Conservation (phyloP, 2,797 vertebrate species). For the Galaxias olidus region DNA sequence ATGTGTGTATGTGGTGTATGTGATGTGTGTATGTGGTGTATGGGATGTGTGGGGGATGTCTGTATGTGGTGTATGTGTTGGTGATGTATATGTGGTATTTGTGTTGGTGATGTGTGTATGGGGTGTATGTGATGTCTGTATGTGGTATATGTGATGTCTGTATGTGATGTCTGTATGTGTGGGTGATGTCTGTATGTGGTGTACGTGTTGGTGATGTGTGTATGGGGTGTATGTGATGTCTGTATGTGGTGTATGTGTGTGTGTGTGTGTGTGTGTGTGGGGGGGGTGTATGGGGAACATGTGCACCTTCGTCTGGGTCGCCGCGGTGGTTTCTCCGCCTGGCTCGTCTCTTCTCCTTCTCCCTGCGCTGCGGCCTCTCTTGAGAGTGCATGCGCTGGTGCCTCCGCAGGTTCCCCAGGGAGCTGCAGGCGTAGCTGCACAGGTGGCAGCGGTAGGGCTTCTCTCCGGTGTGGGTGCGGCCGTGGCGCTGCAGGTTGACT, state of each 20-base stretch:
- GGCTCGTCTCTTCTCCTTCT: slow-evolving; percentile 53
- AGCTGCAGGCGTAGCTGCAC: slow-evolving; percentile 95
- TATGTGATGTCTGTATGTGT: too few species aligned
- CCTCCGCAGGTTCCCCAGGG: slow-evolving; percentile 92
- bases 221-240: background rate
- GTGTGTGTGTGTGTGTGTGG: slow-evolving; percentile 4
- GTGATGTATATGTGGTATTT: too few species aligned
- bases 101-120: too few species aligned
- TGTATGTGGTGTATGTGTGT: background rate
- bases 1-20: too few species aligned
- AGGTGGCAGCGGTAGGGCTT: slow-evolving; percentile 89
- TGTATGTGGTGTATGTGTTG: too few species aligned
- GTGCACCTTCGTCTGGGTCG: background rate
- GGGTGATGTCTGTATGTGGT: too few species aligned
- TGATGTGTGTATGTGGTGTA: too few species aligned
- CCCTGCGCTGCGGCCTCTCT: slow-evolving; percentile 81
- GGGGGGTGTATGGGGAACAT: background rate
- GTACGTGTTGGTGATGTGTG: too few species aligned
- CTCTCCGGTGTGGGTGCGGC: slow-evolving; percentile 94
- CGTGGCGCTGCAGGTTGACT: slow-evolving; percentile 93
- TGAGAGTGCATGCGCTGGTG: slow-evolving; percentile 90
- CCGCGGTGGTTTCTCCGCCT: slow-evolving; percentile 38
- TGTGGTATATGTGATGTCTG: too few species aligned
- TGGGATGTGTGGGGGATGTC: too few species aligned
- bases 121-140: too few species aligned